A percentile compares a stretch with the other conserved stretches of the same genome.
Conservation (phyloP, 2,797 vertebrate genomes). For the Rhabdophis nuchalis region DNA sequence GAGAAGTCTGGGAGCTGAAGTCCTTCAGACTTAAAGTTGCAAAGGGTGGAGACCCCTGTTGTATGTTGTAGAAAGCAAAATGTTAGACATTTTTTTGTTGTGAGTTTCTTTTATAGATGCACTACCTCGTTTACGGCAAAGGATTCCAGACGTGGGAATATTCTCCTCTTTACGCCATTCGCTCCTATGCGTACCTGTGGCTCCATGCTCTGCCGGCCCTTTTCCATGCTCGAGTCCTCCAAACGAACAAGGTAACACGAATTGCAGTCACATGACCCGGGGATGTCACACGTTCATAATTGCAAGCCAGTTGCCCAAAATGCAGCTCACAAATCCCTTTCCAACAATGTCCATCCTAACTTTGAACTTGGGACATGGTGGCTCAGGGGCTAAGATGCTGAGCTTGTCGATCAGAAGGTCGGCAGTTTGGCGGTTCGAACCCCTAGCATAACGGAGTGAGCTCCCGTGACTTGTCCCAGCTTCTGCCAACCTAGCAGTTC, state of each 20-base stretch:
- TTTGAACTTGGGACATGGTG: not conserved
- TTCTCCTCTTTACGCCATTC: constrained; percentile 91
- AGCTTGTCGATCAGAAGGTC: too few species aligned
- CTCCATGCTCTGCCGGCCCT: constrained; percentile 91
- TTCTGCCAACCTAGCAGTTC: too few species aligned
- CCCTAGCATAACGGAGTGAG: too few species aligned
- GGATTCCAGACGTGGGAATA: constrained; percentile 99
- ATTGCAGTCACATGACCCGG: not conserved
- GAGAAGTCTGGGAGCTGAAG: too few species aligned
- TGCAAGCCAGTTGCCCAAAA: not conserved
- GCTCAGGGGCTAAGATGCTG: too few species aligned
- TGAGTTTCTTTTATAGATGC: constrained; percentile 75
- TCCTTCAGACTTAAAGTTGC: too few species aligned
- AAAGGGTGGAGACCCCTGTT: too few species aligned
- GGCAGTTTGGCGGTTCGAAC: too few species aligned
- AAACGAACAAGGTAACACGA: constrained; percentile 89
- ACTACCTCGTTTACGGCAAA: constrained; percentile 93
- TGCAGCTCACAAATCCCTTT: not conserved
- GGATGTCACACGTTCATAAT: not conserved
- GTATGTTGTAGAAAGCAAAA: not conserved
- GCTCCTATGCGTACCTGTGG: constrained; percentile 95
- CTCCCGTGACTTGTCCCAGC: too few species aligned
- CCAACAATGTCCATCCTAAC: not conserved
- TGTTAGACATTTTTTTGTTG: constrained; percentile 6
- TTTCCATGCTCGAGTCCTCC: constrained; percentile 90